Base-by-base conservation (phyloP, 2,888 invertebrate species). In the Penaeus monodon region DNA sequence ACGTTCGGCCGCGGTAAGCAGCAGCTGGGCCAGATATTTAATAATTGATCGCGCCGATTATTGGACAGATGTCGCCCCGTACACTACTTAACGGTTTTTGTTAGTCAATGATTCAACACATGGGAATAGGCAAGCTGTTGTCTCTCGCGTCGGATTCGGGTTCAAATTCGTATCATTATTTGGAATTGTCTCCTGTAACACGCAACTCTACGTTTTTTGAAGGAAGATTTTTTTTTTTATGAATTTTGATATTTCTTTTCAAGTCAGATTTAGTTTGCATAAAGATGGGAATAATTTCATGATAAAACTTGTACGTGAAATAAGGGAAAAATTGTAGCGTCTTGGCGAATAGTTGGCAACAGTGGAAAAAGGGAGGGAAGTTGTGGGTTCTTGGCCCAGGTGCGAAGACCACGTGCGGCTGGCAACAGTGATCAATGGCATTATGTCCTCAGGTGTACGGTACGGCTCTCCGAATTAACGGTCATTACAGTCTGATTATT, bases 21-120 rank as follows among this genome's bases (percentile, higher is more conserved):
- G 84, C 84, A 84, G 84, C 84, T 84, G 44, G 84, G 84, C 84
- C 84, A 84, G 66, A 84, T 84, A 77, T 84, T 84, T 77, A 78
- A 84, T 84, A 84, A 84, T 84, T 84, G 84, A 84, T 84, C 84
- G 66, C 29, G 78, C 77, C 84, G 84, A 78, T 78, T 84, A 84
- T 84, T 84, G 84, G 84, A 84, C 84, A 84, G 84, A 84, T 84
- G 84, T 84, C 84, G 66, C 68, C 84, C 49, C n/a, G 81, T 73
- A 73, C 81, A 24, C 73, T 63, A 73, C 78, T 84, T 84, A 84
- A 84, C 84, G 84, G 84, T 84, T 84, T 49, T 77, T 78, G 78
- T 68, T 66, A 80, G 78, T 77, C 49, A 73, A 82, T 82, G 66
- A 84, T 77, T 84, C 84, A 78, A 66, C 57, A 68, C 24, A 29